phyloP scores from a whole-genome alignment of 1,140 invertebrate genomes.

The Macrosteles quadrilineatus region DNA sequence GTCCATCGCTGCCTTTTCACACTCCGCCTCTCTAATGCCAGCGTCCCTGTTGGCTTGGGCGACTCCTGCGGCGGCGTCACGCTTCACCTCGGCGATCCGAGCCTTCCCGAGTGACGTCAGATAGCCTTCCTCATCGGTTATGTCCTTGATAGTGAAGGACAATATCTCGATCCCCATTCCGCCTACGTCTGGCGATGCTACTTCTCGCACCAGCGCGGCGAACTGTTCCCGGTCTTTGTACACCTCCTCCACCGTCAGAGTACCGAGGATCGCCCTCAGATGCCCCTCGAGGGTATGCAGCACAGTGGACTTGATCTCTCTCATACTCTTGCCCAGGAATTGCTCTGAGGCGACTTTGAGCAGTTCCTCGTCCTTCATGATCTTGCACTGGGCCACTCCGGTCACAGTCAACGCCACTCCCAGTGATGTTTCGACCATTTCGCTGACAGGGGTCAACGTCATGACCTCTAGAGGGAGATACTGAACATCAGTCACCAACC shows the following conservation, averaged over 20 bases:
- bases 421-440: conserved; percentile 91
- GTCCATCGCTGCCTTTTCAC: conserved; percentile 94
- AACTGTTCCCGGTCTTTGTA: conserved; percentile 97
- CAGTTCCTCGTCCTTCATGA: conserved; percentile 96
- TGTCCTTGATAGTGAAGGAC: conserved; percentile 97
- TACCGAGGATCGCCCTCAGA: conserved; percentile 92
- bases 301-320: conserved; percentile 89
- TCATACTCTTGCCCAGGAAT: conserved; percentile 89
- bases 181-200: conserved; percentile 94
- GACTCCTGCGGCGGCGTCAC: conserved; percentile 93
- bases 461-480: no score
- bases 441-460: conserved; percentile 94
- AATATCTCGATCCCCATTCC: conserved; percentile 98
- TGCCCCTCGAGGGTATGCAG: conserved; percentile 96
- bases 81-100: conserved; percentile 91
- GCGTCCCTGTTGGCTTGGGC: conserved; percentile 93
- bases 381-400: conserved; percentile 94
- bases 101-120: conserved; percentile 90
- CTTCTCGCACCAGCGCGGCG: conserved; percentile 92
- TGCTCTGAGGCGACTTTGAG: conserved; percentile 94
- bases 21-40: conserved; percentile 92
- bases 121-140: conserved; percentile 95
- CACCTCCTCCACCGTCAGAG: conserved; percentile 95
- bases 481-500: no score
- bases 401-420: conserved; percentile 95